These are phyloP conservation scores for Trissoscelio sp. DNA, from an alignment of 2,888 invertebrate species.

Conservation along the genomic window DNA sequence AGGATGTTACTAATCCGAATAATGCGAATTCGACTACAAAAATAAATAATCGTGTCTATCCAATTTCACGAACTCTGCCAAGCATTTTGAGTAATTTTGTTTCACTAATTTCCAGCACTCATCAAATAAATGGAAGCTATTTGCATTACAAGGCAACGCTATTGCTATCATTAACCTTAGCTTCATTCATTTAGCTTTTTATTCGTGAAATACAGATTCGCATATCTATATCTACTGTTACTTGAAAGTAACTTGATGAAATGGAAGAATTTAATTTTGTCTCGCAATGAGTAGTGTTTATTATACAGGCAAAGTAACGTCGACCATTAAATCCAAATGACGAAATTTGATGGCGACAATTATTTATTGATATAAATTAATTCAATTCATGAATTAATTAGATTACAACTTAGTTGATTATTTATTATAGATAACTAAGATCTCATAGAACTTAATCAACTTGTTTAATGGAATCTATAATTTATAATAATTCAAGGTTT, in stretches of 20 bases:
- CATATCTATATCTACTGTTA: slow-evolving; percentile 34
- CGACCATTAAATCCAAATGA: slow-evolving; percentile 18
- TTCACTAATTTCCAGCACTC: slow-evolving; percentile 39
- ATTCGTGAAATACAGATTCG: slow-evolving; percentile 36
- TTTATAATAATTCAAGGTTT: too few species aligned
- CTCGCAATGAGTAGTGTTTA: slow-evolving; percentile 7
- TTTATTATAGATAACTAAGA: too few species aligned
- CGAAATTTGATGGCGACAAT: slow-evolving; percentile 13
- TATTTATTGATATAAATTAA: too few species aligned
- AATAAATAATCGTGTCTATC: slow-evolving; percentile 13
- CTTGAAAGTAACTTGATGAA: slow-evolving; percentile 43
- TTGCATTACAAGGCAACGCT: slow-evolving; percentile 48
- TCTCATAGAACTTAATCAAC: too few species aligned
- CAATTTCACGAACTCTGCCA: slow-evolving; percentile 15
- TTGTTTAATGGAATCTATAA: too few species aligned
- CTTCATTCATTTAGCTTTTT: slow-evolving; percentile 45
- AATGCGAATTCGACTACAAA: slow-evolving; percentile 12
- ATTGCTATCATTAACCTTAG: slow-evolving; percentile 59
- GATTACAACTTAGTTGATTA: background rate
- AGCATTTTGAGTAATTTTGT: slow-evolving; percentile 40
- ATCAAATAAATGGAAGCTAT: slow-evolving; percentile 44
- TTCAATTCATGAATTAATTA: too few species aligned
- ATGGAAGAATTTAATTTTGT: slow-evolving; percentile 34
- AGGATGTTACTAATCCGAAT: background rate
- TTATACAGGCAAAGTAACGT: slow-evolving; percentile 22